Evolutionary conservation across 53 echinoderm and acorn worm genomes (phyloP).

Genomic region (Pentamera pediparva): DNA sequence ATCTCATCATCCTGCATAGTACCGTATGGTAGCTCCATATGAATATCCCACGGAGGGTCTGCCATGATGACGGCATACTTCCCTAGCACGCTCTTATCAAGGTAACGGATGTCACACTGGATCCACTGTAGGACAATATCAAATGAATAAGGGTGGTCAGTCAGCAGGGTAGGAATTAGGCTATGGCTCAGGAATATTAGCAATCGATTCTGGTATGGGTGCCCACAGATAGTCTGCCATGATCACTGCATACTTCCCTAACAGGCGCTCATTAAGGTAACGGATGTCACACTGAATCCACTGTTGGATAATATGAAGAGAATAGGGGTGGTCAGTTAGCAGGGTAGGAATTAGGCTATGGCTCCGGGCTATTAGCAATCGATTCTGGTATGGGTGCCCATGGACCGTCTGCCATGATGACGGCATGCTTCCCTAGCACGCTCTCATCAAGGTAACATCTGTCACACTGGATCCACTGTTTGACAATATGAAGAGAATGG

Average conservation of each 20-base stretch:
- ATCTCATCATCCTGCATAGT: constrained; percentile 99
- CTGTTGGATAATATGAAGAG: constrained; percentile 21
- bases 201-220: no score
- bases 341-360: no score
- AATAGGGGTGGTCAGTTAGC: not conserved
- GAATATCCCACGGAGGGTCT: constrained; percentile 98
- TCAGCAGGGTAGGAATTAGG: no score
- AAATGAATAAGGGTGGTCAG: not conserved
- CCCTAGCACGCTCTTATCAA: constrained; percentile 74
- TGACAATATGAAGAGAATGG: not conserved
- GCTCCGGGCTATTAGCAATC: no score
- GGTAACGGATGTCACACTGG: constrained; percentile 75
- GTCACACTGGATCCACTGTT: constrained; percentile 95
- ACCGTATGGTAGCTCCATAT: constrained; percentile 98
- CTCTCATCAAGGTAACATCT: constrained; percentile 58
- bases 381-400: no score
- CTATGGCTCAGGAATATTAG: no score
- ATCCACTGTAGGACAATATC: constrained; percentile 62
- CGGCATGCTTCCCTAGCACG: constrained; percentile 94
- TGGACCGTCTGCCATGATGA: constrained; percentile 96
- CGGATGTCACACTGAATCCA: constrained; percentile 96
- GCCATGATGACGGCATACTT: constrained; percentile 99
- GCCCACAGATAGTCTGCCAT: constrained; percentile 99
- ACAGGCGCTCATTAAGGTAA: constrained; percentile 54
- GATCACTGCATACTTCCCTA: constrained; percentile 95